These are phyloP conservation scores for Glyptemys insculpta DNA, from an alignment of 2,797 vertebrate species.

Conservation along the genomic window DNA sequence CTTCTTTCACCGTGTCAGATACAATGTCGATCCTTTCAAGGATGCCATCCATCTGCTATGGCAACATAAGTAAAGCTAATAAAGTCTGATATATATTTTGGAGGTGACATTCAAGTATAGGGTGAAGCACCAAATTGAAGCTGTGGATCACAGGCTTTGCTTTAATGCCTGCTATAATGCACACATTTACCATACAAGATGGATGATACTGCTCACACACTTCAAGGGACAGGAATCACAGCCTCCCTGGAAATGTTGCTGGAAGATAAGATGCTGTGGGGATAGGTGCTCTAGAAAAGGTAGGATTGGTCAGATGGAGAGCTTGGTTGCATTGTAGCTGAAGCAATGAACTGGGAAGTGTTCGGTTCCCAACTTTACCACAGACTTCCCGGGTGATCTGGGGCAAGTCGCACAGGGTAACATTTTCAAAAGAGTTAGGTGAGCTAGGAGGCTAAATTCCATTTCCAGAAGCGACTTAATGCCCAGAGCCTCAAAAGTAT, in stretches of 20 bases:
- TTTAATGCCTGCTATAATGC: neutral
- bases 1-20: neutral
- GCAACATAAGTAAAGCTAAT: neutral
- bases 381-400: neutral
- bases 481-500: neutral
- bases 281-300: neutral
- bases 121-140: neutral
- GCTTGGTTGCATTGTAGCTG: neutral
- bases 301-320: neutral
- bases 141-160: neutral
- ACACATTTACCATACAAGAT: neutral
- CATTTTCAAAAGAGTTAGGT: neutral
- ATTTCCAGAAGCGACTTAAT: neutral
- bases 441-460: neutral
- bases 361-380: neutral
- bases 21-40: neutral
- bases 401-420: neutral
- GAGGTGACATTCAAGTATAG: neutral
- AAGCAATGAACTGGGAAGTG: neutral
- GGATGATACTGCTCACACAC: neutral
- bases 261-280: neutral
- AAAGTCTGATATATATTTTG: neutral
- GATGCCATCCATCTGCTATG: neutral
- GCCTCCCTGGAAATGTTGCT: neutral
- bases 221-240: neutral